These are phyloP conservation scores for Pomatostomus ruficeps DNA, from an alignment of 2,113 vertebrate species.

Conservation along the genomic window DNA sequence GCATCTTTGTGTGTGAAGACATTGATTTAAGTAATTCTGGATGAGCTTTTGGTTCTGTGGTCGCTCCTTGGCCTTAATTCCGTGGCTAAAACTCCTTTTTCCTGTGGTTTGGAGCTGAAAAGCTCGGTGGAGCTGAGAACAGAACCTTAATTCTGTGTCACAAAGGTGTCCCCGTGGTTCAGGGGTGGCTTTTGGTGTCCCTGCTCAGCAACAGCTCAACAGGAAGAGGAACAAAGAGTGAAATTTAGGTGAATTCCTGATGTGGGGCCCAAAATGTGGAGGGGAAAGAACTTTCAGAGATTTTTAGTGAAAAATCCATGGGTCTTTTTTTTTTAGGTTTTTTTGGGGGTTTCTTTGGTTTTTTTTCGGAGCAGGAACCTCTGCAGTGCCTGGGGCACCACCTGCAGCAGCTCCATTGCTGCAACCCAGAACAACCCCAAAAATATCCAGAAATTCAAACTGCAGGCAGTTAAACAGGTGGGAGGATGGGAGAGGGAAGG, in stretches of 20 bases:
- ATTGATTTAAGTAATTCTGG: background rate
- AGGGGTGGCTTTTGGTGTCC: background rate
- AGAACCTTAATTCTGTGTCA: fast-evolving
- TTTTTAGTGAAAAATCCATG: background rate
- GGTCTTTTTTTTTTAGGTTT: background rate
- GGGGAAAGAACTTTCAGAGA: background rate
- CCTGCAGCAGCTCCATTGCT: background rate
- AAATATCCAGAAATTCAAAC: background rate
- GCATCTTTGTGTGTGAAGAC: background rate
- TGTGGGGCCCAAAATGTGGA: background rate
- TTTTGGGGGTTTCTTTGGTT: no score
- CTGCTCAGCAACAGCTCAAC: background rate
- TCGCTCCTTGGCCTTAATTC: background rate
- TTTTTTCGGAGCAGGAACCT: no score
- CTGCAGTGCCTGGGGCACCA: background rate
- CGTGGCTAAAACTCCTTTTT: background rate
- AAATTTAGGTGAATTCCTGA: background rate
- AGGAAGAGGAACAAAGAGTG: background rate
- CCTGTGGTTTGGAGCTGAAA: no score
- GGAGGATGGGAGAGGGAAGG: background rate
- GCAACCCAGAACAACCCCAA: background rate
- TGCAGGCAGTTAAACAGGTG: background rate
- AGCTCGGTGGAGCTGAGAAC: no score
- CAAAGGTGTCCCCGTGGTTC: fast-evolving
- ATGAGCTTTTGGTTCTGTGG: background rate